Evolutionary conservation across 2,113 vertebrate genomes (phyloP).

Genomic region (Litocranius walleri): DNA sequence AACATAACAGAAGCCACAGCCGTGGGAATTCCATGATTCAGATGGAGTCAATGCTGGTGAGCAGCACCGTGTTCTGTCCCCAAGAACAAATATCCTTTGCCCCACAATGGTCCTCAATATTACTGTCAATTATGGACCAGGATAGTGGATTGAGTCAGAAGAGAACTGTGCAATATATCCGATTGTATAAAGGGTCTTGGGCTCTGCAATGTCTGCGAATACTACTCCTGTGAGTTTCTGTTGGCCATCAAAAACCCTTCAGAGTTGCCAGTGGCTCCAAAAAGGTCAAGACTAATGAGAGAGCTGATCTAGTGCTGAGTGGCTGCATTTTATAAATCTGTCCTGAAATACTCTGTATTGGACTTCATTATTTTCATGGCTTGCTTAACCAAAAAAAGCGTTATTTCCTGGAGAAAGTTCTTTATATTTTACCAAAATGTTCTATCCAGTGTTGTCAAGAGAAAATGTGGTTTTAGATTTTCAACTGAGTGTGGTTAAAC

Average conservation of each 20-base stretch:
- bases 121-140: neutral
- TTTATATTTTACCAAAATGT: neutral
- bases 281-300: neutral
- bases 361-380: neutral
- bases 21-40: neutral
- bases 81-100: neutral
- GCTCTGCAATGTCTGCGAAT: neutral
- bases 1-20: neutral
- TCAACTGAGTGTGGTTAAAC: neutral
- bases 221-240: neutral
- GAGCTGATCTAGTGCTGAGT: neutral
- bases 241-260: neutral
- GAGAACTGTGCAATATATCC: neutral
- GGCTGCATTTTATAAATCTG: neutral
- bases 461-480: neutral
- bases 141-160: neutral
- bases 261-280: neutral
- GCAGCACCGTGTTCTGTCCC: neutral
- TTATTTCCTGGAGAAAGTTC: neutral
- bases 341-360: neutral
- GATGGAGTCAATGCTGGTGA: neutral
- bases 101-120: neutral
- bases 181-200: neutral
- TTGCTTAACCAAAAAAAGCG: neutral
- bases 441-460: neutral